A percentile compares a stretch with the other conserved stretches of the same genome.
Evolutionary conservation across 2,888 invertebrate species (phyloP).

Genomic region (Drosophila putrida): DNA sequence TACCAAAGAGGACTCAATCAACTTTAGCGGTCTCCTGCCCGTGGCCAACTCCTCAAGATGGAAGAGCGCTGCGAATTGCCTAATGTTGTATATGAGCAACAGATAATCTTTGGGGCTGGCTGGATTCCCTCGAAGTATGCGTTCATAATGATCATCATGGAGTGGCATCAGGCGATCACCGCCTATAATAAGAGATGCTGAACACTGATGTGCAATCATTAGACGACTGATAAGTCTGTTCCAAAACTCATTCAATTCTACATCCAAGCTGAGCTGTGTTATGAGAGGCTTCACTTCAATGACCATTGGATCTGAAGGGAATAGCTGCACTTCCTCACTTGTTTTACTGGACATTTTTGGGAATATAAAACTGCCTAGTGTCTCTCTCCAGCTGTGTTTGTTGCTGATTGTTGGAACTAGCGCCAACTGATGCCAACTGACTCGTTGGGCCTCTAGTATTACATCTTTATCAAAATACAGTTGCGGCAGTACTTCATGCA

Average conservation of each 20-base stretch:
- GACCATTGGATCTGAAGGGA: conserved; percentile 48
- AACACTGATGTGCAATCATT: conserved; percentile 28
- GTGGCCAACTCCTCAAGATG: conserved; percentile 54
- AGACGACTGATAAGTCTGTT: conserved; percentile 56
- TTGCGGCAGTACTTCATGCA: conserved; percentile 91
- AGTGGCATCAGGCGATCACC: conserved; percentile 11
- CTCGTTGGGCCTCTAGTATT: conserved; percentile 52
- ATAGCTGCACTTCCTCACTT: background rate
- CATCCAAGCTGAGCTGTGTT: conserved; percentile 49
- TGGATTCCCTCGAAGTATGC: conserved; percentile 1
- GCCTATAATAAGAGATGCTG: background rate
- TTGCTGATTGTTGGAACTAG: conserved; percentile 13
- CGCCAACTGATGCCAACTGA: conserved; percentile 61
- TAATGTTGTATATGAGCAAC: conserved; percentile 46
- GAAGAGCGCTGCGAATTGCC: conserved; percentile 57
- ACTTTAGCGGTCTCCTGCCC: conserved; percentile 9
- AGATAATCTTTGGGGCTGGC: background rate
- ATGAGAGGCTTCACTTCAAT: conserved; percentile 34
- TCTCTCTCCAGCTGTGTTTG: conserved; percentile 50
- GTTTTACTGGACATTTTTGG: conserved; percentile 1
- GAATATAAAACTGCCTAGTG: conserved; percentile 17
- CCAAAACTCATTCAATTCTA: conserved; percentile 67
- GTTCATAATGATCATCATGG: conserved; percentile 32
- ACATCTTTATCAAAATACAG: conserved; percentile 88
- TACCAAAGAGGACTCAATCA: conserved; percentile 42